phyloP scores from a whole-genome alignment of 2,888 invertebrate species.

The Suillia variegata region DNA sequence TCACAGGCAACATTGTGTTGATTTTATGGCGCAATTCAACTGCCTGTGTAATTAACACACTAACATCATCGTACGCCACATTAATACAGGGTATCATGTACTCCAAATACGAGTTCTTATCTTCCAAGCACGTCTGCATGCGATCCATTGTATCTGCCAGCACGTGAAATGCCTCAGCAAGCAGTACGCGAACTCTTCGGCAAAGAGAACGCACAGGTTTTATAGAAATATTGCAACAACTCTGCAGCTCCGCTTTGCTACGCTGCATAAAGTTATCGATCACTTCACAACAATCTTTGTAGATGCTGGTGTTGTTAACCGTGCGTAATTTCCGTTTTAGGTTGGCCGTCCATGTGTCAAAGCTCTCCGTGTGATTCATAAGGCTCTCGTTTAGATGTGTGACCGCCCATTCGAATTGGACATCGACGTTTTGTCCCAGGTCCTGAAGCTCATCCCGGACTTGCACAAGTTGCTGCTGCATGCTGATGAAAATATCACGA shows the following conservation, averaged over 20 bases:
- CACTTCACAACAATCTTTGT: conserved; percentile 38
- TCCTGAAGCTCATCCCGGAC: conserved; percentile 33
- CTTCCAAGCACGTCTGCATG: conserved; percentile 44
- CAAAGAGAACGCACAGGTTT: conserved; percentile 46
- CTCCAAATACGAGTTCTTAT: conserved; percentile 38
- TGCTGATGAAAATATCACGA: conserved; percentile 29
- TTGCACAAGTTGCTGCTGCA: conserved; percentile 29
- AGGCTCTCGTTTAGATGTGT: conserved; percentile 42
- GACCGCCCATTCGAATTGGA: conserved; percentile 37
- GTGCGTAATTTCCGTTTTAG: conserved; percentile 37
- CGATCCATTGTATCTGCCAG: conserved; percentile 41
- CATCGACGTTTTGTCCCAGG: conserved; percentile 28
- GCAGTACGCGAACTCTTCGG: conserved; percentile 34
- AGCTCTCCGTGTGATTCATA: conserved; percentile 39
- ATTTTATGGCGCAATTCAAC: conserved; percentile 35
- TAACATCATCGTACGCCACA: conserved; percentile 38
- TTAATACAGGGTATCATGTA: conserved; percentile 39
- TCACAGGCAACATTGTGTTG: conserved; percentile 37
- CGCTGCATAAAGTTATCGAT: conserved; percentile 42
- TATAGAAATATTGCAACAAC: conserved; percentile 48
- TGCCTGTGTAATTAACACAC: conserved; percentile 34
- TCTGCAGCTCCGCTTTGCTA: conserved; percentile 38
- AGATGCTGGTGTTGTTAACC: conserved; percentile 35
- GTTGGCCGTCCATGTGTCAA: conserved; percentile 39
- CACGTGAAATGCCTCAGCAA: conserved; percentile 38